These are phyloP conservation scores for Dendrolimus punctatus DNA, from an alignment of 1,140 invertebrate genomes.

Conservation along the genomic window DNA sequence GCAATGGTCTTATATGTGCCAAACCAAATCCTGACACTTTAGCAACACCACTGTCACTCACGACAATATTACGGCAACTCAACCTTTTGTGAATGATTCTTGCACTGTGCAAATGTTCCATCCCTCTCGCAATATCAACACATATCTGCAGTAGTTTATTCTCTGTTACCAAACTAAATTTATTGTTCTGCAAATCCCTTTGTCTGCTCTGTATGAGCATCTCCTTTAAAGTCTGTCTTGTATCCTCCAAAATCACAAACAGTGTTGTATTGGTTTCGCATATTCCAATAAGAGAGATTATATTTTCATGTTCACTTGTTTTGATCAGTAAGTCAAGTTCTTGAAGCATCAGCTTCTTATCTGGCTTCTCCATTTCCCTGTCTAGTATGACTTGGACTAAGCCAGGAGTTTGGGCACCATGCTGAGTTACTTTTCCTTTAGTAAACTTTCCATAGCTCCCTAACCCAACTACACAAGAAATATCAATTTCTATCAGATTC, in stretches of 20 bases:
- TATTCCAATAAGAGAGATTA: constrained; percentile 84
- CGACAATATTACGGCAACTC: constrained; percentile 78
- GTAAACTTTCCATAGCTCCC: constrained; percentile 84
- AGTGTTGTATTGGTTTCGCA: constrained; percentile 83
- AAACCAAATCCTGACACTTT: constrained; percentile 84
- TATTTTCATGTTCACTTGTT: constrained; percentile 78
- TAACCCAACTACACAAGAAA: constrained; percentile 77
- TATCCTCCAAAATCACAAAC: constrained; percentile 80
- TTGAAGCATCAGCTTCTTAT: constrained; percentile 79
- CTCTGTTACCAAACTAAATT: constrained; percentile 77
- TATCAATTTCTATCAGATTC: constrained; percentile 78
- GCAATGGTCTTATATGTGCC: constrained; percentile 60
- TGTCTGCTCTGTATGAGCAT: constrained; percentile 76
- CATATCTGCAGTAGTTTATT: constrained; percentile 73
- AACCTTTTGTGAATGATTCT: constrained; percentile 81
- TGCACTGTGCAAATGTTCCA: constrained; percentile 76
- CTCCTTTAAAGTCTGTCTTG: constrained; percentile 79
- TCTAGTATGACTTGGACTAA: constrained; percentile 70
- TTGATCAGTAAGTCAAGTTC: constrained; percentile 82
- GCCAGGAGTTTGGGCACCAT: constrained; percentile 49
- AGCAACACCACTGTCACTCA: constrained; percentile 75
- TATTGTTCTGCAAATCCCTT: constrained; percentile 73
- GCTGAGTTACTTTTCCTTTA: constrained; percentile 76
- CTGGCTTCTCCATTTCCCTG: constrained; percentile 73
- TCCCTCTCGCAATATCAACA: constrained; percentile 75